Percentiles rank a stretch among this genome's conserved stretches.
These are phyloP conservation scores for Archaeoteleia sp. DNA, from an alignment of 2,888 invertebrate species.

Conservation along the genomic window DNA sequence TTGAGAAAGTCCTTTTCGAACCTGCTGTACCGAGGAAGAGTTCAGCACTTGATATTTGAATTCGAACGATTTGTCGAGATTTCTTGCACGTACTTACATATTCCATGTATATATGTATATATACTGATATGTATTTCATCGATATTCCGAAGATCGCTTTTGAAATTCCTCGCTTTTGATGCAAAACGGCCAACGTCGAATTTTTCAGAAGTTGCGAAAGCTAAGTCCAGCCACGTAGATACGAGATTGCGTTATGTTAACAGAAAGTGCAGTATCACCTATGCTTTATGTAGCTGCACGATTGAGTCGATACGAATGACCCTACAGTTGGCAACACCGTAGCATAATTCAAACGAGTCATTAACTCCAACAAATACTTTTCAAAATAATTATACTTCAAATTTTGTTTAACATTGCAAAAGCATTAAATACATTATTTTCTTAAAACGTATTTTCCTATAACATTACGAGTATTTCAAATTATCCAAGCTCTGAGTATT, in stretches of 20 bases:
- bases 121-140: constrained; percentile 45
- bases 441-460: too few relatives aligned
- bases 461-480: not conserved
- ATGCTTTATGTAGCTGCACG: constrained; percentile 3
- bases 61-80: constrained; percentile 52
- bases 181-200: constrained; percentile 49
- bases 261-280: constrained; percentile 25
- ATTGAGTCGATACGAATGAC: too few relatives aligned
- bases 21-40: constrained; percentile 27
- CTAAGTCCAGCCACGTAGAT: constrained; percentile 46
- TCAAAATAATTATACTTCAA: too few relatives aligned
- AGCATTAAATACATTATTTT: too few relatives aligned
- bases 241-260: constrained; percentile 43
- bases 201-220: constrained; percentile 44
- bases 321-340: too few relatives aligned
- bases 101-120: constrained; percentile 51
- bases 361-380: too few relatives aligned
- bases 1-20: constrained; percentile 33
- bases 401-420: too few relatives aligned
- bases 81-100: constrained; percentile 47
- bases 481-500: constrained; percentile 13
- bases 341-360: not conserved
- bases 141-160: constrained; percentile 52
- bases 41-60: constrained; percentile 49
- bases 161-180: constrained; percentile 50